Percentiles rank a stretch among this genome's conserved stretches.
Evolutionary conservation across 2,888 invertebrate species (phyloP).

Genomic region (Brachyopa scutellaris): DNA sequence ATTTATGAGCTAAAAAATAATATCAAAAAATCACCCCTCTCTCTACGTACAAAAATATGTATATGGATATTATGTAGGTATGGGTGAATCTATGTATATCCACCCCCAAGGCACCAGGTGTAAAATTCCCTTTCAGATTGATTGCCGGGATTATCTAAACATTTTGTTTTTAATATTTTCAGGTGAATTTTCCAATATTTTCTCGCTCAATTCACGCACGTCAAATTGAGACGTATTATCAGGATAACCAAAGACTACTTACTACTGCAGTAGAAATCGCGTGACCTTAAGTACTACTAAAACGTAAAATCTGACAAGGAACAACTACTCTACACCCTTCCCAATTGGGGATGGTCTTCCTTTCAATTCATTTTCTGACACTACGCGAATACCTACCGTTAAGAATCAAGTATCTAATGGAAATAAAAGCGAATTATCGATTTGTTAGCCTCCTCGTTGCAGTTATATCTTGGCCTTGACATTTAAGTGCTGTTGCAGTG

Average conservation of each 20-base stretch:
- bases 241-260: background rate
- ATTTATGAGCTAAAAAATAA: slow-evolving; percentile 6
- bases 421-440: slow-evolving; percentile 43
- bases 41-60: no score
- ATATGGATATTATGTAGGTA: no score
- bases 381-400: no score
- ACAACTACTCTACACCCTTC: slow-evolving; percentile 24
- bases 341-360: slow-evolving; percentile 30
- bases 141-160: slow-evolving; percentile 51
- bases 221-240: background rate
- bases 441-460: slow-evolving; percentile 51
- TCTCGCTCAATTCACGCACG: background rate
- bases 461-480: slow-evolving; percentile 56
- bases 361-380: slow-evolving; percentile 1
- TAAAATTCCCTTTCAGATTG: slow-evolving; percentile 49
- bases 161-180: slow-evolving; percentile 36
- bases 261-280: background rate
- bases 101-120: slow-evolving; percentile 24
- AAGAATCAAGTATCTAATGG: slow-evolving; percentile 17
- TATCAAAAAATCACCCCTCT: background rate
- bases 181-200: background rate
- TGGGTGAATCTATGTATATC: no score
- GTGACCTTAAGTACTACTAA: slow-evolving; percentile 59
- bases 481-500: slow-evolving; percentile 36
- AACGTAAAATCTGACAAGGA: slow-evolving; percentile 27